Base-by-base conservation (phyloP, 2,797 vertebrate genomes). In the Gobionotothen gibberifrons region DNA sequence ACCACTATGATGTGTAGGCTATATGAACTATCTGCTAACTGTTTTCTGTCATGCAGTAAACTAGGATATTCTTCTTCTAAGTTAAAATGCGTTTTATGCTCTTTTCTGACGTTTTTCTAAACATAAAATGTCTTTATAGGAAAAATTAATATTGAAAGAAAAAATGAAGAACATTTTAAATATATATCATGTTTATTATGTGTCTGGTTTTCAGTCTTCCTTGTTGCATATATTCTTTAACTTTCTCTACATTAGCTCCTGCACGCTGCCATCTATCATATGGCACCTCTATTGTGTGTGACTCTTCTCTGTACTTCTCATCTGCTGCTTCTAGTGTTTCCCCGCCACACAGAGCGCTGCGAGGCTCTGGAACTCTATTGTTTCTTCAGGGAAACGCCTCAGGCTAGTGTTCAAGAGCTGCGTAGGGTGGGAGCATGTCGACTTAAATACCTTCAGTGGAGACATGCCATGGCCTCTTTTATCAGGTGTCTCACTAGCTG, bases 381-480 rank as follows among this genome's bases (percentile, higher is more conserved):
- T 93, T 93, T 92, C 88, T 87, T 75, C 61, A 63, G 76, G 72
- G 53, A 86, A 90, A 74, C 78, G 93, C 93, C 93, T 89, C 72
- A 58, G 93, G 93, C 93, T 84, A 90, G 73, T 85, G 90, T 90
- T 92, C 82, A 90, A 87, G 88, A 90, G 89, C 90, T 85, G 90
- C 73, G 78, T 82, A 82, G 87, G 92, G 91, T 85, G 91, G 91
- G 85, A 85, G 88, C 89, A 87, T 89, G 90, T 92, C 89, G 79
- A 90, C 89, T 92, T 93, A 91, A 93, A 92, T 87, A 91, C 92
- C 90, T 92, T 91, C 89, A 81, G 82, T 81, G 83, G 85, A 92
- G 90, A 90, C 88, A 80, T 87, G 89, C 88, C 89, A 84, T 48
- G 83, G 89, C 83, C 85, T 90, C 90, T 90, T 93, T 94, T 94